Base-by-base conservation (phyloP, 2,797 vertebrate genomes). In the Bryconaethiops microstoma region DNA sequence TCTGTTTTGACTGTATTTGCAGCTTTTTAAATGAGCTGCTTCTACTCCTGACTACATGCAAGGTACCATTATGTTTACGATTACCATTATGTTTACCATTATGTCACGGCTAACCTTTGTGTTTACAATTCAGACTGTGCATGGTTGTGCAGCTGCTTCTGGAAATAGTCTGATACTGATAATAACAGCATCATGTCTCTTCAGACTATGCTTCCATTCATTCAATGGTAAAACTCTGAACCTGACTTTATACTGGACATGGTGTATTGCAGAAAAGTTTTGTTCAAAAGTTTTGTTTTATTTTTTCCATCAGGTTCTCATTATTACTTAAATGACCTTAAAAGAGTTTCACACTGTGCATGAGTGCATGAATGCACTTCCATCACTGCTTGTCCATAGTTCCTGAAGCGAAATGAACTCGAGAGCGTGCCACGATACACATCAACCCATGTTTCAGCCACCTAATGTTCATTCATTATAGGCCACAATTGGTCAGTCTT, bases 391-490 rank as follows among this genome's bases (percentile, higher is more conserved):
- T 17, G n/a, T 57, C 21, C 21, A 19, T 67, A 39, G 35, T 57
- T 59, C 17, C 35, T 73, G 45, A 23, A 48, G 40, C 10, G 4
- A 63, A 35, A 40, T 40, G 35, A 65, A 65, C 16, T 29, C 16
- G 13, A 14, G 45, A 23, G 40, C 50, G 1, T 16, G n/a, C 29
- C 64, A 63, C 67, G 4, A 10, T 35, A 16, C 77, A 73, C 60
- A 45, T 65, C 65, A 40, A 73, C 78, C 65, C 71, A 42, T 52
- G 63, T 76, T 85, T 85, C 71, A 85, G 73, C 79, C 64, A 79
- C 76, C 17, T 74, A 83, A 85, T 83, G 48, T 68, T 78, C 82
- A 45, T 79, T 77, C 79, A 72, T 85, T 81, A 79, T 72, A 13
- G 64, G 62, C 69, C 25, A 64, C 54, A 65, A 59, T 25, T 60